A percentile compares a stretch with the other conserved stretches of the same genome.
These are phyloP conservation scores for Acanthiza pusilla DNA, from an alignment of 2,797 vertebrate genomes.

Conservation along the genomic window DNA sequence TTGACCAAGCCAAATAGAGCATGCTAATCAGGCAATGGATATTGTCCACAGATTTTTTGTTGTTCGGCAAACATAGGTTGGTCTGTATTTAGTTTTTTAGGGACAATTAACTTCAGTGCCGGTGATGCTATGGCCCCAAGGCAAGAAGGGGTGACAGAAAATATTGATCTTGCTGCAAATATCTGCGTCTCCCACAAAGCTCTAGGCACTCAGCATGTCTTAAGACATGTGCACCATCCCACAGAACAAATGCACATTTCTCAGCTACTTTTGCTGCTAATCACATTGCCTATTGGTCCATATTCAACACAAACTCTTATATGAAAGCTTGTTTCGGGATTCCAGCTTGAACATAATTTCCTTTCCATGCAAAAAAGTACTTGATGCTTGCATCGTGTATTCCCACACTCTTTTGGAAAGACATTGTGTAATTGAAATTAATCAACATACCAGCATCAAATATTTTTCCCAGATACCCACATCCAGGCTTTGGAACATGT, in stretches of 20 bases:
- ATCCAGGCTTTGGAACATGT: not conserved
- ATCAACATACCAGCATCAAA: not conserved
- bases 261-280: not conserved
- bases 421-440: not conserved
- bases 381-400: not conserved
- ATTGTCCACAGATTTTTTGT: not conserved
- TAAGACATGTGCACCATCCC: not conserved
- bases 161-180: not conserved
- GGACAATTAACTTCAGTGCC: slow-evolving; percentile 4
- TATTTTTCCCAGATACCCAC: not conserved
- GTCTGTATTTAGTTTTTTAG: slow-evolving; percentile 7
- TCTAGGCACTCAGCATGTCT: not conserved
- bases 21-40: slow-evolving; percentile 11
- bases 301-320: not conserved
- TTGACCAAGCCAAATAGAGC: slow-evolving; percentile 35
- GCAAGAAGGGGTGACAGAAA: not conserved
- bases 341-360: not conserved
- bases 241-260: not conserved
- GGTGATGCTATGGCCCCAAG: not conserved
- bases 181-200: not conserved
- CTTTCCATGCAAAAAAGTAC: not conserved
- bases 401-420: not conserved
- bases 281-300: rapidly evolving
- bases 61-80: not conserved
- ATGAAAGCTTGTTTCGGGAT: not conserved